Conservation (phyloP, 2,797 vertebrate genomes). For the Coregonus sp. region DNA sequence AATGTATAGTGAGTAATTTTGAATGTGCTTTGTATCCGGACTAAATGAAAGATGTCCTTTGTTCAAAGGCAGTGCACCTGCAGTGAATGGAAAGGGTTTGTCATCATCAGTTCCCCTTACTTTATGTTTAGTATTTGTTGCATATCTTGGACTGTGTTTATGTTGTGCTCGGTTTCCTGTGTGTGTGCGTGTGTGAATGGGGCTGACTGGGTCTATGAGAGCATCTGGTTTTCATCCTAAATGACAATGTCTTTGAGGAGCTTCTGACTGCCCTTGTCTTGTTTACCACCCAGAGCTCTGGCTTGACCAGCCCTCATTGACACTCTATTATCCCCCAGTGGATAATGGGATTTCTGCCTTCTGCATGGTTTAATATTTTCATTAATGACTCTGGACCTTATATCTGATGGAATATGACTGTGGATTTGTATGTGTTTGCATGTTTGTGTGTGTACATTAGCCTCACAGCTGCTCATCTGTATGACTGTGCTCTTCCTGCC, state of each 20-base stretch:
- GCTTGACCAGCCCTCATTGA: not conserved
- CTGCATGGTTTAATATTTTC: not conserved
- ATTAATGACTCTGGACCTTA: not conserved
- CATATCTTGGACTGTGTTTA: conserved; percentile 51
- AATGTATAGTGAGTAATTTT: conserved; percentile 9
- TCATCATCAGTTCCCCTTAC: conserved; percentile 45
- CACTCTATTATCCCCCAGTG: not conserved
- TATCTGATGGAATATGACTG: not conserved
- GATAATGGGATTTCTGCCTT: not conserved
- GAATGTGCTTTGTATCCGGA: conserved; percentile 43
- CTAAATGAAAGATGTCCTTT: conserved; percentile 49
- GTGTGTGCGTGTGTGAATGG: conserved; percentile 9
- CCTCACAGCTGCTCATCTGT: not conserved
- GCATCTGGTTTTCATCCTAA: not conserved
- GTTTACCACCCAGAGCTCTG: not conserved
- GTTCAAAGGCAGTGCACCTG: conserved; percentile 56
- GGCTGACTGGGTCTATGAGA: not conserved
- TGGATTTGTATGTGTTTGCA: conserved; percentile 18
- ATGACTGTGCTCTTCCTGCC: not conserved
- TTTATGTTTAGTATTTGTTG: conserved; percentile 56
- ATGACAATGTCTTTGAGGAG: not conserved
- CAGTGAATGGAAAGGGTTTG: conserved; percentile 50
- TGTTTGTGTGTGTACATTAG: conserved; percentile 10
- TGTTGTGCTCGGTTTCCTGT: conserved; percentile 49
- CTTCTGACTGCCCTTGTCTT: not conserved